These are phyloP conservation scores for Hypsopygia costalis DNA, from an alignment of 2,888 invertebrate genomes.

Conservation along the genomic window DNA sequence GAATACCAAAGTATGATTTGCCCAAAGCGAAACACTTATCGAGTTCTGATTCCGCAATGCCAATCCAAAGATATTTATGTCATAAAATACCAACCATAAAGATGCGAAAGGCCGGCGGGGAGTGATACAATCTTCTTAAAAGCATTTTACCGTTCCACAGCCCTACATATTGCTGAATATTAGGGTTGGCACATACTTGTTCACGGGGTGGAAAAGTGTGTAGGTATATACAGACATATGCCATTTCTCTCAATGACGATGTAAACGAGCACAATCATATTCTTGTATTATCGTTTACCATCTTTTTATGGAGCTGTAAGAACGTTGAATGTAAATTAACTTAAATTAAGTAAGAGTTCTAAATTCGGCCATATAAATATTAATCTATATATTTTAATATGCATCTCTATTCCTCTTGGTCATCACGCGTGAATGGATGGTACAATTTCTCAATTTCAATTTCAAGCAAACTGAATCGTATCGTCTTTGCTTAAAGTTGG, in stretches of 20 bases:
- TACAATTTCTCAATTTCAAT: too few species aligned
- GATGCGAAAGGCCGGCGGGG: slow-evolving; percentile 1
- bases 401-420: too few species aligned
- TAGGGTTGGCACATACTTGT: neutral
- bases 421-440: too few species aligned
- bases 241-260: neutral
- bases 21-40: neutral
- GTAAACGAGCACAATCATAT: neutral
- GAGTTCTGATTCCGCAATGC: slow-evolving; percentile 1
- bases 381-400: too few species aligned
- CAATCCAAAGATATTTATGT: slow-evolving; percentile 3
- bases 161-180: slow-evolving; percentile 4
- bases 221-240: neutral
- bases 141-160: slow-evolving; percentile 10
- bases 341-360: too few species aligned
- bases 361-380: too few species aligned
- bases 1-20: neutral
- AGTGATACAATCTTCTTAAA: slow-evolving; percentile 12
- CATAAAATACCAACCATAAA: slow-evolving; percentile 3
- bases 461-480: too few species aligned
- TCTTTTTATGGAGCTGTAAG: neutral
- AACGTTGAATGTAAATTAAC: neutral
- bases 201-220: neutral
- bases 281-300: neutral
- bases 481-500: too few species aligned